Conservation (phyloP, 2,888 invertebrate species). For the Rhodophaea formosa region DNA sequence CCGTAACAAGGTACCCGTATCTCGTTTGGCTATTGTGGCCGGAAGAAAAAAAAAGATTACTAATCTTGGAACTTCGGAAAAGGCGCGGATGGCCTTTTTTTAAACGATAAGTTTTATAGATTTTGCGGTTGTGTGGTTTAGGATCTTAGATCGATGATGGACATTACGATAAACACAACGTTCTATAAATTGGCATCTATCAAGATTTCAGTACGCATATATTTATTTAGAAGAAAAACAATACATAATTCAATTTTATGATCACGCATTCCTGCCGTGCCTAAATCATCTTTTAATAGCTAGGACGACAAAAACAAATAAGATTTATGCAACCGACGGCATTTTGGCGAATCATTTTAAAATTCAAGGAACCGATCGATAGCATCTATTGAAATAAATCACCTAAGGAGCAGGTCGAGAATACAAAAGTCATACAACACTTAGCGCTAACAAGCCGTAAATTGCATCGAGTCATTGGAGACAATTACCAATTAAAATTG, state of each 20-base stretch:
- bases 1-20: conserved; percentile 36
- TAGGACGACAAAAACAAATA: conserved; percentile 4
- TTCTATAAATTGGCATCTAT: background rate
- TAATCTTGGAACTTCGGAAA: conserved; percentile 31
- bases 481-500: conserved; percentile 55
- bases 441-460: background rate
- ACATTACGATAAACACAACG: background rate
- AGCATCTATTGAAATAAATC: conserved; percentile 7
- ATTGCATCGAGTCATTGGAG: conserved; percentile 23
- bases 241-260: conserved; percentile 1
- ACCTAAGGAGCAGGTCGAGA: conserved; percentile 4
- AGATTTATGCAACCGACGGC: conserved; percentile 9
- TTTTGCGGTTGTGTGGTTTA: background rate
- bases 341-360: conserved; percentile 6
- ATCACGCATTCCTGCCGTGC: background rate
- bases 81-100: conserved; percentile 2
- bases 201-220: background rate
- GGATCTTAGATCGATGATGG: no score
- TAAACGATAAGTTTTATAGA: background rate
- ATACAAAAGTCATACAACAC: conserved; percentile 7
- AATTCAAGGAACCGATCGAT: conserved; percentile 13
- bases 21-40: conserved; percentile 31
- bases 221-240: background rate
- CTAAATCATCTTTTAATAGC: conserved; percentile 11
- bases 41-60: conserved; percentile 33